Conservation (phyloP, 2,888 invertebrate genomes). For the Drosophila meridionalis region DNA sequence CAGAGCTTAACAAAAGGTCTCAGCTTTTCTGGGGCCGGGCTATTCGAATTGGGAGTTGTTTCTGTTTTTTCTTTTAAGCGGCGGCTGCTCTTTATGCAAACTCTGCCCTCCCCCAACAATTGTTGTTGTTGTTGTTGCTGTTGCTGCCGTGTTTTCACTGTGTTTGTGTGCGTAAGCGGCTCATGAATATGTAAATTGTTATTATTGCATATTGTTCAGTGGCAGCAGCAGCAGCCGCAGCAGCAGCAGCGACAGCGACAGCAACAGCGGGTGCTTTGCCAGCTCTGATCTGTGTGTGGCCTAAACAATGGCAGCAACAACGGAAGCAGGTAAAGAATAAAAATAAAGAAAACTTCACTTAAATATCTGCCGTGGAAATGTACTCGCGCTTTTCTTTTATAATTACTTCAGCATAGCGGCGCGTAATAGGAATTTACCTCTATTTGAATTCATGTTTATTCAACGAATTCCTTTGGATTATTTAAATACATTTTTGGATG, state of each 20-base stretch:
- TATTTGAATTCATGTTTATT: conserved; percentile 33
- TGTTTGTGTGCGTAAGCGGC: conserved; percentile 68
- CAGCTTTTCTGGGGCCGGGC: conserved; percentile 1
- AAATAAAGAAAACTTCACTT: conserved; percentile 21
- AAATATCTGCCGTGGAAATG: conserved; percentile 32
- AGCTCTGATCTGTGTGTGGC: conserved; percentile 31
- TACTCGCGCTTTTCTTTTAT: conserved; percentile 23
- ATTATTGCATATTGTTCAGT: conserved; percentile 80
- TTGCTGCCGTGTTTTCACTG: conserved; percentile 35
- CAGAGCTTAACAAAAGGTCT: conserved; percentile 67
- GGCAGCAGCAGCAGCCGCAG: conserved; percentile 37
- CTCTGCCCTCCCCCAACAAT: conserved; percentile 36
- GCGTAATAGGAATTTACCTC: conserved; percentile 24
- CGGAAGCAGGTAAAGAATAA: conserved; percentile 44
- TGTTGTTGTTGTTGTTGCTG: conserved; percentile 23
- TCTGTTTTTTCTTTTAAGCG: conserved; percentile 61
- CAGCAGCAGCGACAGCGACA: conserved; percentile 29
- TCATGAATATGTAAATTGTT: conserved; percentile 80
- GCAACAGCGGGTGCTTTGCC: conserved; percentile 16
- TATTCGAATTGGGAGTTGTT: conserved; percentile 34
- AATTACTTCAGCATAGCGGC: conserved; percentile 30
- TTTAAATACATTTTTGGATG: conserved; percentile 18
- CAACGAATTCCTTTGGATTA: conserved; percentile 15
- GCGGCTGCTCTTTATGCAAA: conserved; percentile 75
- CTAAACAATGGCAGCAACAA: conserved; percentile 38